Base-by-base conservation (phyloP, 1,140 invertebrate genomes). In the Drosophila kurseongensis region DNA sequence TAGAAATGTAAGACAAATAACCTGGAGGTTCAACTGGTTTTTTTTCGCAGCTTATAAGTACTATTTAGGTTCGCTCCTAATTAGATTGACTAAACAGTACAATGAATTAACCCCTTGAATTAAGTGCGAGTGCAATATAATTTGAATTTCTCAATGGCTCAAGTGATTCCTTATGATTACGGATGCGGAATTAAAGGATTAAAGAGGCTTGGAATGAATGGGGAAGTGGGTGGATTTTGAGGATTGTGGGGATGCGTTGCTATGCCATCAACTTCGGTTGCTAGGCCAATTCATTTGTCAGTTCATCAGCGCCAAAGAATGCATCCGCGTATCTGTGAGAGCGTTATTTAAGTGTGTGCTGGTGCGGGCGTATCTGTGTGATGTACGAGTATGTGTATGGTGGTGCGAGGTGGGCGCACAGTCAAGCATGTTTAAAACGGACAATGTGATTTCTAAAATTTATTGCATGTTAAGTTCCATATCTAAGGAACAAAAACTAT, bases 231-330 rank as follows among this genome's bases (percentile, higher is more conserved):
- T 9, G 62, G 18, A 45, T 12, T n/a, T 7, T 7, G 12, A 12
- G 27, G 51, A 36, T 23, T 16, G 18, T 42, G 14, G 23, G 32
- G 16, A 18, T n/a, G 51, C 44, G 23, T 41, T 29, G 36, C 35
- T 23, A 29, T 18, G 27, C 27, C 63, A 41, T 50, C 44, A 18
- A 40, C 44, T 48, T 36, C 42, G 51, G 51, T 58, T 71, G 68
- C 65, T 71, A 50, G 52, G 66, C 68, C 68, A 72, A 71, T 72
- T 71, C 68, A 72, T 72, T 72, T 71, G 68, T 58, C 68, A 58
- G 68, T 72, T 72, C 66, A 72, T 72, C 68, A 71, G 66, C 54
- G 51, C 18, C 52, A 29, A 72, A 71, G 68, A 72, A 72, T 72
- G 68, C 68, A 71, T 48, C 18, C 44, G 14, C 40, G 27, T 35